Conservation (phyloP, 1,140 invertebrate genomes). For the Nixonia krombeini region DNA sequence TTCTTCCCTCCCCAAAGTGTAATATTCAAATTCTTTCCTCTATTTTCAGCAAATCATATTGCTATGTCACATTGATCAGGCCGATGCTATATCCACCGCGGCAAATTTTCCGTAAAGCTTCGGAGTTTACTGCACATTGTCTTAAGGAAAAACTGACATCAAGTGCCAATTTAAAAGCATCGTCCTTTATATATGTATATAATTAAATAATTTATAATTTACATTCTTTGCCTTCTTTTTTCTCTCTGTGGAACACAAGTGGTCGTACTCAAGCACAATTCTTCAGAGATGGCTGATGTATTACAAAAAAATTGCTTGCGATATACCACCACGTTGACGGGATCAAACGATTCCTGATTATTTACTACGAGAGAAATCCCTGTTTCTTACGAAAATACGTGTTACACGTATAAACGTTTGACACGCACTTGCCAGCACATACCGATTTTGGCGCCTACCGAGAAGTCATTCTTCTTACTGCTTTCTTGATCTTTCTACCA, state of each 20-base stretch:
- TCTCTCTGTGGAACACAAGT: slow-evolving; percentile 56
- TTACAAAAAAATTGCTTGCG: slow-evolving; percentile 57
- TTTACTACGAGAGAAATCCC: slow-evolving; percentile 7
- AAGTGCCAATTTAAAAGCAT: slow-evolving; percentile 46
- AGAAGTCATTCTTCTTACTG: slow-evolving; percentile 58
- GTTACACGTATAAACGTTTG: too few species aligned
- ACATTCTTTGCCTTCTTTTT: slow-evolving; percentile 41
- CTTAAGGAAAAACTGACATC: slow-evolving; percentile 47
- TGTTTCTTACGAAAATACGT: too few species aligned
- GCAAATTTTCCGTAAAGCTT: slow-evolving; percentile 35
- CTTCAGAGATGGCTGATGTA: slow-evolving; percentile 48
- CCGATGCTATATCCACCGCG: slow-evolving; percentile 25
- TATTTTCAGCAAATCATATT: slow-evolving; percentile 53
- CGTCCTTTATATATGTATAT: slow-evolving; percentile 53
- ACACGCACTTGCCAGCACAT: too few species aligned
- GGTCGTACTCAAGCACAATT: slow-evolving; percentile 52
- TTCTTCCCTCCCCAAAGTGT: too few species aligned
- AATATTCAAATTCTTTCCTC: neutral
- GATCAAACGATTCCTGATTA: slow-evolving; percentile 23
- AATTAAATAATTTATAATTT: slow-evolving; percentile 67
- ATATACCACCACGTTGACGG: too few species aligned
- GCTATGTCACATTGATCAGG: slow-evolving; percentile 45
- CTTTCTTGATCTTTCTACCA: slow-evolving; percentile 65
- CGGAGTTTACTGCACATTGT: slow-evolving; percentile 22
- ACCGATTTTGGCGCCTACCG: slow-evolving; percentile 39